Evolutionary conservation across 1,140 invertebrate species (phyloP).

Genomic region (Lepidurus apus): DNA sequence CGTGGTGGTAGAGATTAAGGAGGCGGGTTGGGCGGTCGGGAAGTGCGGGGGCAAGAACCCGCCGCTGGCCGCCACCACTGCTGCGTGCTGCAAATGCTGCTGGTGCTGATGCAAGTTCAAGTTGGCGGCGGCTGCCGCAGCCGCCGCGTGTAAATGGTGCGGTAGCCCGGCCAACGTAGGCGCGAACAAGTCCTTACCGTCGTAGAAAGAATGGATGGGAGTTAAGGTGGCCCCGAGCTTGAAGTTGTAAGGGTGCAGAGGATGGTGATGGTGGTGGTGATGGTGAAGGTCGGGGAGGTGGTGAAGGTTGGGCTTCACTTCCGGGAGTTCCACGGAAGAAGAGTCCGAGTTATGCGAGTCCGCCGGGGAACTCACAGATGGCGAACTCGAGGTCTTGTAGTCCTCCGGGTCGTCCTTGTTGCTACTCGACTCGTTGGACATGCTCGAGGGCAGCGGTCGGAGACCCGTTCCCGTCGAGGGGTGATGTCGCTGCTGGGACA

Average conservation of each 20-base stretch:
- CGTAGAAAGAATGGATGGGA: conserved; percentile 26
- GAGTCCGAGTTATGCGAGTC: conserved; percentile 67
- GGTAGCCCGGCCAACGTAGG: conserved; percentile 33
- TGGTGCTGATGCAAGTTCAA: conserved; percentile 38
- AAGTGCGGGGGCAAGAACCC: conserved; percentile 54
- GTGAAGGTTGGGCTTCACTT: conserved; percentile 9
- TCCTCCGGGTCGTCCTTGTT: conserved; percentile 36
- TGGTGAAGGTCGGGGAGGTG: conserved; percentile 46
- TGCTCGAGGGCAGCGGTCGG: conserved; percentile 34
- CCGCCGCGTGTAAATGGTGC: conserved; percentile 40
- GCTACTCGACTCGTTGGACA: conserved; percentile 32
- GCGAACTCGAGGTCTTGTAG: conserved; percentile 60
- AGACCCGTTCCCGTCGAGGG: conserved; percentile 30
- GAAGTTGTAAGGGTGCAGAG: conserved; percentile 36
- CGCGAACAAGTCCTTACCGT: conserved; percentile 33
- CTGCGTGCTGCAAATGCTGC: conserved; percentile 45
- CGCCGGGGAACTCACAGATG: conserved; percentile 66
- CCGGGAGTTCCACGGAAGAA: conserved; percentile 43
- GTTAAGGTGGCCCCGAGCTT: conserved; percentile 32
- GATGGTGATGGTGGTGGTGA: conserved; percentile 34
- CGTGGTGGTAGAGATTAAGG: conserved; percentile 40
- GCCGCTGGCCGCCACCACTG: conserved; percentile 41
- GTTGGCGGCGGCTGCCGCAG: conserved; percentile 41
- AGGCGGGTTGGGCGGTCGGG: conserved; percentile 50
- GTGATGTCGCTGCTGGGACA: conserved; percentile 28